Evolutionary conservation across 2,113 vertebrate genomes (phyloP), one percentile per base, ranked within the genome.

Genomic region (Rhinoptilus africanus): DNA sequence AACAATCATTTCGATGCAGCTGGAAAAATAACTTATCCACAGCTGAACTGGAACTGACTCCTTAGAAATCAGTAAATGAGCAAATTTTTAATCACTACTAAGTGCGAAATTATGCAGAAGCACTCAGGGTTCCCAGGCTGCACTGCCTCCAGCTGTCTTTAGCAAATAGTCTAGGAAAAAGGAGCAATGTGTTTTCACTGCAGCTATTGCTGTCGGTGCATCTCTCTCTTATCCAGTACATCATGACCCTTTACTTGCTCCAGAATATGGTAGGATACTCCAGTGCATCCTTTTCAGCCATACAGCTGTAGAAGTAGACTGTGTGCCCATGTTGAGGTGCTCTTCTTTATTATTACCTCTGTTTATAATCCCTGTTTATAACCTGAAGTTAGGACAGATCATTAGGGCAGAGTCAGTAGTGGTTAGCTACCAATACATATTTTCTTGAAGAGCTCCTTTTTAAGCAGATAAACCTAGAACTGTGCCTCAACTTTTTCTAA

Each of bases 1-100:
- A 96, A 96, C 91, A 89, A 67, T 89, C 2, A 97, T 96, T 97
- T 94, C 88, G 84, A 77, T 75, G 93, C 93, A 96, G 94, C 96
- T 97, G 96, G 78, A 77, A 90, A 95, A 94, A 94, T 47, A 87
- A 87, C 37, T 91, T 92, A 35, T 47, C 43, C 37, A 77, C 90
- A 94, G 96, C 89, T 96, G 96, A 96, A 92, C 71, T 91, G 88
- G 88, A 97, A 94, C 34, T 19, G 57, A 34, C 35, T 92, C 54
- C 77, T 92, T 64, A 87, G 76, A 87, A 95, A 96, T 96, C 85
- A 93, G 88, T 89, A 96, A 97, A 95, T 93, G 79, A 95, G 76
- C 50, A 93, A 24, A 87, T 92, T 91, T 95, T 93, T 82, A 96
- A 92, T 96, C 81, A 83, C 69, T 89, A 69, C 69, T 74, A 82